Evolutionary conservation across 2,888 invertebrate genomes (phyloP).

Genomic region (Mactromeris polynyma): DNA sequence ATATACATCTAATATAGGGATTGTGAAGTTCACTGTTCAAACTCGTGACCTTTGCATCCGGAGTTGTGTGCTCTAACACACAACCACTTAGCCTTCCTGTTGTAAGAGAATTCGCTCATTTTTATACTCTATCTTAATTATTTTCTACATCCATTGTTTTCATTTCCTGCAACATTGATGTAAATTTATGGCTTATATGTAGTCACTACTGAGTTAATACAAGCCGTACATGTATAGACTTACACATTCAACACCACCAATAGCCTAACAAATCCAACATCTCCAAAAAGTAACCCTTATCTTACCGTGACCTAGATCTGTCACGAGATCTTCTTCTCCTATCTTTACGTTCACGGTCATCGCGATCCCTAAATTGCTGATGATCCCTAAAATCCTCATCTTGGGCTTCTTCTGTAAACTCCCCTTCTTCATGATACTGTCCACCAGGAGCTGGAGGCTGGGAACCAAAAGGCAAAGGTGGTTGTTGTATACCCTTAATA

Average conservation of each 20-base stretch:
- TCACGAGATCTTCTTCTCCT: slow-evolving; percentile 47
- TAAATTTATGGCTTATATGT: too few relatives aligned
- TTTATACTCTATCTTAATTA: too few relatives aligned
- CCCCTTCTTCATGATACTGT: slow-evolving; percentile 56
- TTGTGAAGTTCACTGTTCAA: too few relatives aligned
- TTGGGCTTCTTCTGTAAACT: slow-evolving; percentile 55
- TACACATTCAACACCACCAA: too few relatives aligned
- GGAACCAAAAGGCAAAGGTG: slow-evolving; percentile 41
- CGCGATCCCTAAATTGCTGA: slow-evolving; percentile 68
- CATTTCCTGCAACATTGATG: too few relatives aligned
- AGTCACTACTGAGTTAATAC: background rate
- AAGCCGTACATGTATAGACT: too few relatives aligned
- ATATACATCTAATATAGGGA: too few relatives aligned
- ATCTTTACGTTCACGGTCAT: slow-evolving; percentile 64
- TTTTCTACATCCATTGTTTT: too few relatives aligned
- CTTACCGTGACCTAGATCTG: slow-evolving; percentile 34
- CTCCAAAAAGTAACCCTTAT: background rate
- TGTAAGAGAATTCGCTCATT: too few relatives aligned
- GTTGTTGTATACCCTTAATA: slow-evolving; percentile 35
- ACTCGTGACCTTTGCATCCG: too few relatives aligned
- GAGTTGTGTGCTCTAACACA: too few relatives aligned
- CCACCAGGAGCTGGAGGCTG: slow-evolving; percentile 49
- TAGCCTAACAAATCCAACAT: background rate
- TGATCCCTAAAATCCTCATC: slow-evolving; percentile 70
- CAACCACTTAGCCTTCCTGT: too few relatives aligned